Conservation (phyloP, 2,888 invertebrate genomes). For the Theodoxus fluviatilis region DNA sequence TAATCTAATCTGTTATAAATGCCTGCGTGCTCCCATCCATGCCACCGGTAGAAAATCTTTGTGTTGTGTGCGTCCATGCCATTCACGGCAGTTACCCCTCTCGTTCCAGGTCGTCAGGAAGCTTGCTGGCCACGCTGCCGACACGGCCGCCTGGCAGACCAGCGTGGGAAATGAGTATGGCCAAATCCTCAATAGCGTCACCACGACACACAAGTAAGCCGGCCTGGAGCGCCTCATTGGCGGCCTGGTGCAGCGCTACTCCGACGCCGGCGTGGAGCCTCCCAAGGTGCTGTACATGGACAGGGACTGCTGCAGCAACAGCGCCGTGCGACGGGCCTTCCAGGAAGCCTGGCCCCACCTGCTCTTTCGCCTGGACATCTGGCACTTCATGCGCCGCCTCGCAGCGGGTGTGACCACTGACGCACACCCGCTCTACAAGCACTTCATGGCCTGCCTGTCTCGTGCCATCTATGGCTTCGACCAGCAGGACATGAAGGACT, state of each 20-base stretch:
- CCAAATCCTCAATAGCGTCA: slow-evolving; percentile 38
- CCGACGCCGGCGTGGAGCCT: slow-evolving; percentile 31
- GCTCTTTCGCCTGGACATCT: slow-evolving; percentile 37
- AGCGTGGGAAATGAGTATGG: slow-evolving; percentile 42
- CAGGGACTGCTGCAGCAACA: slow-evolving; percentile 42
- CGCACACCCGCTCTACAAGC: slow-evolving; percentile 36
- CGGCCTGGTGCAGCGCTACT: slow-evolving; percentile 37
- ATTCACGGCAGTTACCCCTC: no score
- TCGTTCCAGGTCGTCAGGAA: slow-evolving; percentile 29
- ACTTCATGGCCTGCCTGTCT: slow-evolving; percentile 37
- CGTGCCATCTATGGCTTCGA: slow-evolving; percentile 37
- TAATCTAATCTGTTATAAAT: no score
- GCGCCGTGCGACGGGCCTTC: slow-evolving; percentile 4
- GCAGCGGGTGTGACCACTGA: slow-evolving; percentile 34
- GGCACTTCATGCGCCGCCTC: slow-evolving; percentile 43
- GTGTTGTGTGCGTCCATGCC: no score
- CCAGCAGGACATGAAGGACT: slow-evolving; percentile 29
- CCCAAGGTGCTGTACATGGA: slow-evolving; percentile 45
- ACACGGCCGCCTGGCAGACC: slow-evolving; percentile 40
- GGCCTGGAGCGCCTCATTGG: slow-evolving; percentile 34
- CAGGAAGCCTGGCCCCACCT: slow-evolving; percentile 35
- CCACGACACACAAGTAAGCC: slow-evolving; percentile 37
- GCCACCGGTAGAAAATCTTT: no score
- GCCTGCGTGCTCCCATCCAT: no score
- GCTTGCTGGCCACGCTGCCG: slow-evolving; percentile 31